Percentiles rank a stretch among this genome's conserved stretches.
Conservation (phyloP, 2,888 invertebrate genomes). For the Pristionchus entomophagus region DNA sequence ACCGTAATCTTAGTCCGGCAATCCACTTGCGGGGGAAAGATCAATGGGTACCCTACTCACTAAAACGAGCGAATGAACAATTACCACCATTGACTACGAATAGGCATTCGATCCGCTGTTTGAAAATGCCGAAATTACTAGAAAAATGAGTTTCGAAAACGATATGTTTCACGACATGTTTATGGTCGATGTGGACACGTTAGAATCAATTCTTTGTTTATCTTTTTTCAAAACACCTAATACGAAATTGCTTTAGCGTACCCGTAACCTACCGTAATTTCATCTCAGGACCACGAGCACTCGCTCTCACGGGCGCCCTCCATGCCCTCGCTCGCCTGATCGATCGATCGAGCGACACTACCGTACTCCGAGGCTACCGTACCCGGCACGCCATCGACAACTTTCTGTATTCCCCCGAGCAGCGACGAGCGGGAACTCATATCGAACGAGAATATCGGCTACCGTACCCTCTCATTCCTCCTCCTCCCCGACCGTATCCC, state of each 20-base stretch:
- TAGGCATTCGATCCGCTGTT: no score
- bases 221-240: background rate
- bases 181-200: background rate
- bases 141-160: no score
- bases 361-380: background rate
- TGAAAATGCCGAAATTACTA: no score
- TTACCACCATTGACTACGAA: no score
- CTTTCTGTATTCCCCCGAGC: slow-evolving; percentile 16
- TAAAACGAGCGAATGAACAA: background rate
- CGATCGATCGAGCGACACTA: background rate
- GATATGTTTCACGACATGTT: background rate
- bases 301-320: slow-evolving; percentile 15
- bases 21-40: background rate
- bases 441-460: slow-evolving; percentile 40
- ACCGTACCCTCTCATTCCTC: slow-evolving; percentile 4
- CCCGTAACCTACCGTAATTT: no score
- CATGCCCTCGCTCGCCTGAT: background rate
- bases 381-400: background rate
- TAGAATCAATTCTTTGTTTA: background rate
- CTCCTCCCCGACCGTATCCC: background rate
- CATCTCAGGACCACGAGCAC: slow-evolving; percentile 6
- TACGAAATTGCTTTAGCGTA: no score
- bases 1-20: background rate
- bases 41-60: background rate
- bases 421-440: slow-evolving; percentile 43